Conservation (phyloP, 2,113 vertebrate species). For the Clarias macrocephalus region DNA sequence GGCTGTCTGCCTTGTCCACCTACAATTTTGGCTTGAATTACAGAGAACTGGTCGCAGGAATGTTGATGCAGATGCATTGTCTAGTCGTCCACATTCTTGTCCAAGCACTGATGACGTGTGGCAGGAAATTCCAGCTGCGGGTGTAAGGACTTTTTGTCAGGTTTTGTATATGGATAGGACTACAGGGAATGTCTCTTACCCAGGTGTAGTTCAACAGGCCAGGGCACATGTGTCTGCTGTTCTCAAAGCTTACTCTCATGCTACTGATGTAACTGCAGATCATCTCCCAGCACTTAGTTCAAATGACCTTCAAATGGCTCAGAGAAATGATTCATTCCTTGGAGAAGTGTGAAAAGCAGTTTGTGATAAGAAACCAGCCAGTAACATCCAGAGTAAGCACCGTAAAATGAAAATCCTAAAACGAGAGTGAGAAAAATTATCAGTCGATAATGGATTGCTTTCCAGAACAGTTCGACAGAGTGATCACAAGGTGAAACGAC, state of each 20-base stretch:
- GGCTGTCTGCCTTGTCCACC: not conserved
- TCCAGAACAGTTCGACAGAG: too few species aligned
- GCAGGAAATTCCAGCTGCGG: constrained; percentile 1
- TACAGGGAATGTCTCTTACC: too few species aligned
- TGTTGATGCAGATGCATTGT: not conserved
- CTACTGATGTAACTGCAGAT: not conserved
- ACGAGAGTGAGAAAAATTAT: not conserved
- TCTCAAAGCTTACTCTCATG: not conserved
- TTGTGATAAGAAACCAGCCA: too few species aligned
- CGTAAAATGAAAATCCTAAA: not conserved
- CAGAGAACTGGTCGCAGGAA: not conserved
- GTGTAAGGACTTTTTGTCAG: constrained; percentile 5
- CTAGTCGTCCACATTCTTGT: not conserved
- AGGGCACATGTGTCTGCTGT: not conserved
- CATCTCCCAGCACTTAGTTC: not conserved
- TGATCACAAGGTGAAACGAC: too few species aligned
- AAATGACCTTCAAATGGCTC: constrained; percentile 3
- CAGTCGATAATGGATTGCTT: too few species aligned
- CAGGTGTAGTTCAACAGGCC: not conserved
- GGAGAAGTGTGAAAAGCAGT: not conserved
- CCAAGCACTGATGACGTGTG: not conserved
- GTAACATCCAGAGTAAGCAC: not conserved
- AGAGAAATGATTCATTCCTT: not conserved
- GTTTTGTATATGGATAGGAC: too few species aligned
- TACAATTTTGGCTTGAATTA: constrained; percentile 17